A percentile compares a stretch with the other conserved stretches of the same genome.
Conservation (phyloP, 2,113 vertebrate genomes). For the Dasyurus viverrinus region DNA sequence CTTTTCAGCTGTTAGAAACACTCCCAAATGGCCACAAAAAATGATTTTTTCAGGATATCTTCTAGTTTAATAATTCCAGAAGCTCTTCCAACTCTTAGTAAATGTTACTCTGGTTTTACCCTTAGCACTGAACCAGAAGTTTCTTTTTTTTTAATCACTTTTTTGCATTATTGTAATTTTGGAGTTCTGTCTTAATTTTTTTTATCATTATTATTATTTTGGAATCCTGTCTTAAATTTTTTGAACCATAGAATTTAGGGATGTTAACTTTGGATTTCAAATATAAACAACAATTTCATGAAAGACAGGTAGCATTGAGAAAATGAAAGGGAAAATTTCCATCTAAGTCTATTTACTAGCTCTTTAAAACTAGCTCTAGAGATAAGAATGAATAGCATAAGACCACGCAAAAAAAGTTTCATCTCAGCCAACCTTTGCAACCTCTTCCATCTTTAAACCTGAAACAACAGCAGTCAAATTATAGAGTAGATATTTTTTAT, state of each 20-base stretch:
- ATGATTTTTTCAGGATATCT: constrained; percentile 36
- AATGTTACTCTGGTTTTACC: constrained; percentile 41
- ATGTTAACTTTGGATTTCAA: not conserved
- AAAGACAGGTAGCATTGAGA: constrained; percentile 22
- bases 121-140: not conserved
- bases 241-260: not conserved
- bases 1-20: constrained; percentile 35
- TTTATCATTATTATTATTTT: not conserved
- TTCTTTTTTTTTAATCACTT: not conserved
- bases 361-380: not conserved
- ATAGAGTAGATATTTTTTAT: not conserved
- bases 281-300: constrained; percentile 29
- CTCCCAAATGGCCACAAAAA: not conserved
- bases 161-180: not conserved
- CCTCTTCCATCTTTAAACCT: not conserved
- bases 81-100: constrained; percentile 20
- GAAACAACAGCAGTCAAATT: not conserved
- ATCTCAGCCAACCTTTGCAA: not conserved
- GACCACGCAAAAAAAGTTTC: not conserved
- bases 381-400: not conserved
- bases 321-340: constrained; percentile 35
- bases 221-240: not conserved
- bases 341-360: constrained; percentile 18
- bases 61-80: constrained; percentile 53
- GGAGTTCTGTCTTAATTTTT: not conserved